Conservation (phyloP, 2,888 invertebrate species). For the Operophtera brumata region DNA sequence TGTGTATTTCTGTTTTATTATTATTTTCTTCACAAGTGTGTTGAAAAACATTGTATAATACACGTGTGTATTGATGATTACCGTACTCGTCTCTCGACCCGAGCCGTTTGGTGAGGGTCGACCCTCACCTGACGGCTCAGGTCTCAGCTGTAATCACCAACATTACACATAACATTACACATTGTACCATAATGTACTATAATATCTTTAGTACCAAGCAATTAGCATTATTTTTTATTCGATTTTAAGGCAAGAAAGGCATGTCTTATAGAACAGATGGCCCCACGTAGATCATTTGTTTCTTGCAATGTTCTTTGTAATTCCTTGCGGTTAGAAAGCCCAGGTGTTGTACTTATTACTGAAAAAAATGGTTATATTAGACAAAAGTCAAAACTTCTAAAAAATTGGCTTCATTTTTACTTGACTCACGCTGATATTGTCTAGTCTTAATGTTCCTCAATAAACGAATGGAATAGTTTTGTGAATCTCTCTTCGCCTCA, state of each 20-base stretch:
- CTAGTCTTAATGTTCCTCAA: constrained; percentile 50
- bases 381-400: background rate
- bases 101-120: too few species aligned
- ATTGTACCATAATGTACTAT: too few species aligned
- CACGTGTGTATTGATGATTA: too few species aligned
- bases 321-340: constrained; percentile 51
- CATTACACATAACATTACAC: too few species aligned
- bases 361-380: constrained; percentile 35
- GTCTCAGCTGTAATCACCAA: too few species aligned
- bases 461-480: constrained; percentile 60
- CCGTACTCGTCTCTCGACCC: too few species aligned
- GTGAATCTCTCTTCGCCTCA: constrained; percentile 65
- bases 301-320: constrained; percentile 55
- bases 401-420: background rate
- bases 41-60: too few species aligned
- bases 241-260: constrained; percentile 46
- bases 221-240: constrained; percentile 32
- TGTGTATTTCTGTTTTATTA: too few species aligned
- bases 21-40: too few species aligned
- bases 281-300: constrained; percentile 65
- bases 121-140: too few species aligned
- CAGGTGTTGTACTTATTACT: constrained; percentile 64
- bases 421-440: constrained; percentile 60
- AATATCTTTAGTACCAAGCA: background rate
- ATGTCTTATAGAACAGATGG: constrained; percentile 59